Evolutionary conservation across 2,888 invertebrate genomes (phyloP).

Genomic region (Acanthoscelides obtectus): DNA sequence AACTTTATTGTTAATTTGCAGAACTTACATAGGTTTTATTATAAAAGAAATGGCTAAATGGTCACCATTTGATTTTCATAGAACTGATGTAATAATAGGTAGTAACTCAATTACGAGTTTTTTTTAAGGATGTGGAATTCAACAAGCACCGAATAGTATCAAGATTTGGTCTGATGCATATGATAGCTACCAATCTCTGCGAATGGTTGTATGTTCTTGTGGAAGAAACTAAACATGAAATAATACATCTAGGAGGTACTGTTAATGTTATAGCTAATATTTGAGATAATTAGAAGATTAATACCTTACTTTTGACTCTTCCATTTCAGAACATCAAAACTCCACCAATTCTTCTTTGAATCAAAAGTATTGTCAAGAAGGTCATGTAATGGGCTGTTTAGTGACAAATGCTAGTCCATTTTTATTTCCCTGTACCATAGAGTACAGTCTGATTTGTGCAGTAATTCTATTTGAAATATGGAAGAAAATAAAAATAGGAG

Average conservation of each 20-base stretch:
- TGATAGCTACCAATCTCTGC: constrained; percentile 96
- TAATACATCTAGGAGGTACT: constrained; percentile 44
- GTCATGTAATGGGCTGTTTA: constrained; percentile 77
- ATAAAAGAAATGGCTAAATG: no score
- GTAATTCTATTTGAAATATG: constrained; percentile 97
- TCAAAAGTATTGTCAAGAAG: constrained; percentile 30
- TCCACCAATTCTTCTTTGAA: constrained; percentile 12
- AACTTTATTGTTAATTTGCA: no score
- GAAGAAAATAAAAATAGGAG: constrained; percentile 54
- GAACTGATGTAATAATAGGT: no score
- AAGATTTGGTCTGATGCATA: constrained; percentile 95
- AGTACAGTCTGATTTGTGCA: constrained; percentile 94
- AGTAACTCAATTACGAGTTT: neutral
- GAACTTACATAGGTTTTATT: no score
- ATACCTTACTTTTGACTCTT: neutral
- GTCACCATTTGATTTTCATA: no score
- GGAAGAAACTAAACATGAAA: constrained; percentile 94
- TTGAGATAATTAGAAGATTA: no score
- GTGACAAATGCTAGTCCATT: constrained; percentile 51
- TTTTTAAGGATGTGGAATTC: constrained; percentile 78
- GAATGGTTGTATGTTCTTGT: constrained; percentile 95
- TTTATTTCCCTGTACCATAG: constrained; percentile 91
- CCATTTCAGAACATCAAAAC: constrained; percentile 16
- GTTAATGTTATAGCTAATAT: no score
- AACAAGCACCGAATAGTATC: constrained; percentile 85